Percentiles rank a stretch among this genome's conserved stretches.
Evolutionary conservation across 2,113 vertebrate species (phyloP).

Genomic region (Pterophyllum scalare): DNA sequence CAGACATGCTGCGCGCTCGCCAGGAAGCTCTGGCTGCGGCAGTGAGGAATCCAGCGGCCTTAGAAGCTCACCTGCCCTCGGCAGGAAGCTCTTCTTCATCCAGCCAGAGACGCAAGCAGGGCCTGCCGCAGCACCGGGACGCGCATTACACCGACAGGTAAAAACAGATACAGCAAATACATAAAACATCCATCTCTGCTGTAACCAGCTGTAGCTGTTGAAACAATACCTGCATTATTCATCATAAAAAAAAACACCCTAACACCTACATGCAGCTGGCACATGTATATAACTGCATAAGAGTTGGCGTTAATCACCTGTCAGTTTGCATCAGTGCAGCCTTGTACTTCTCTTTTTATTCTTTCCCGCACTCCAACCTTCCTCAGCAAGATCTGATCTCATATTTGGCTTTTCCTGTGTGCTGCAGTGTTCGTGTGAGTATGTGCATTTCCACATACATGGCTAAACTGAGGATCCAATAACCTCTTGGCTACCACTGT

Average conservation of each 20-base stretch:
- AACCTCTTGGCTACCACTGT: constrained; percentile 68
- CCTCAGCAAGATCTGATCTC: constrained; percentile 61
- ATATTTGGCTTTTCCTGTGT: constrained; percentile 40
- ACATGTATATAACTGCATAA: background rate
- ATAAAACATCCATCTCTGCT: background rate
- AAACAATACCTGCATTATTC: constrained; percentile 16
- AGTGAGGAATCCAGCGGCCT: constrained; percentile 83
- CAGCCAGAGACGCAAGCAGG: constrained; percentile 93
- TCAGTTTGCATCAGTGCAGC: constrained; percentile 51
- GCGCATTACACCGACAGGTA: constrained; percentile 93
- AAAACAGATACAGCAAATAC: background rate
- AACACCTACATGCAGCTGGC: constrained; percentile 19
- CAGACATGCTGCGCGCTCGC: constrained; percentile 90
- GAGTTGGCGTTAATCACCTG: constrained; percentile 58
- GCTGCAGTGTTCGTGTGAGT: constrained; percentile 20
- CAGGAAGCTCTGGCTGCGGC: constrained; percentile 89
- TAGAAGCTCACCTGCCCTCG: constrained; percentile 92
- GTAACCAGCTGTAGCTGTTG: background rate
- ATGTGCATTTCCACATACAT: constrained; percentile 57
- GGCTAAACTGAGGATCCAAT: constrained; percentile 60
- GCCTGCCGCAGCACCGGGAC: constrained; percentile 90
- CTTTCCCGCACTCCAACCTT: background rate
- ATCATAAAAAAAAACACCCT: constrained; percentile 8
- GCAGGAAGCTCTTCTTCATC: constrained; percentile 81
- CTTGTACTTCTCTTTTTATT: constrained; percentile 18